Base-by-base conservation (phyloP, 2,113 vertebrate species). In the Herpetotheres cachinnans region DNA sequence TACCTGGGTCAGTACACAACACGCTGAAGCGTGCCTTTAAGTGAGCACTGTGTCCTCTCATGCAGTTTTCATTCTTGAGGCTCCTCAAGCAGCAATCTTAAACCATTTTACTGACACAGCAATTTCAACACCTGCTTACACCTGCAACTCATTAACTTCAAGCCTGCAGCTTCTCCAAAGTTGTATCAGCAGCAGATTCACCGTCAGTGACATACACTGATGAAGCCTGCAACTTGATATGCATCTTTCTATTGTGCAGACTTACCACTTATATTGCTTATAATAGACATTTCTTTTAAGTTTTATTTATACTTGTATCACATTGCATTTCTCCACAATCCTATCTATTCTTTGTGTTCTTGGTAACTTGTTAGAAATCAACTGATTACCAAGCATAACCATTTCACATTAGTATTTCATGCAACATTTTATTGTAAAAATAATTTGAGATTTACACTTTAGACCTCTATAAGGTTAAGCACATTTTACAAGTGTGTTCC, bases 361-460 rank as follows among this genome's bases (percentile, higher is more conserved):
- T 61, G 6, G 26, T 15, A 72, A 21, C 27, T 61, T 69, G 34
- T 62, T 46, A 40, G 34, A 54, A 94, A 89, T 44, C 32, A 71
- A 42, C 5, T 7, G 9, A 63, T 70, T 26, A 40, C 76, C n/a
- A 82, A 63, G 16, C 42, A 55, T 29, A 74, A 58, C 16, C 26
- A 69, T 29, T 89, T 82, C 62, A 65, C 32, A 69, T 34, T 38
- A 92, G 38, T 59, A 81, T 34, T 86, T 76, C 94, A 95, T 94
- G 94, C 94, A 76, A 82, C 10, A 44, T 97, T 97, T 97, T 98
- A 96, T 97, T 97, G 90, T 62, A 98, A 97, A 97, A 97, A 98
- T 94, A 95, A 62, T 84, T 95, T 65, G 84, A 79, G 16, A 84
- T 87, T 89, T 90, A 95, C 81, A 96, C 82, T 82, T 83, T 32